Evolutionary conservation across 2,888 invertebrate genomes (phyloP).

Genomic region (Euproctis similis): DNA sequence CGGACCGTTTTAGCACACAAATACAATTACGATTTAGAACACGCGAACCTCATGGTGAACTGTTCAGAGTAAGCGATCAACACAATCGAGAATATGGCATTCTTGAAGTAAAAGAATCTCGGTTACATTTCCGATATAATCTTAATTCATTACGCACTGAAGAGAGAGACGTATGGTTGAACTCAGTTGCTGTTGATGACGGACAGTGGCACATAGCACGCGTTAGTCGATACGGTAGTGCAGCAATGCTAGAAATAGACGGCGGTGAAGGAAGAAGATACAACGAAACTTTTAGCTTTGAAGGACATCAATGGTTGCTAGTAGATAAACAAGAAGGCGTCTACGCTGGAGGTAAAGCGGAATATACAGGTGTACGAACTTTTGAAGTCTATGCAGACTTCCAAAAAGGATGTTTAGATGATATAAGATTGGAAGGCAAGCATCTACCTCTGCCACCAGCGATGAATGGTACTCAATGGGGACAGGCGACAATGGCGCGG

Average conservation of each 20-base stretch:
- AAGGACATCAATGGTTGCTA: slow-evolving; percentile 92
- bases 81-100: slow-evolving; percentile 96
- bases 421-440: slow-evolving; percentile 91
- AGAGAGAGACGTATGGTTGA: slow-evolving; percentile 92
- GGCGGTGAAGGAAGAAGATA: slow-evolving; percentile 95
- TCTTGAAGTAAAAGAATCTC: slow-evolving; percentile 91
- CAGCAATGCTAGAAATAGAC: slow-evolving; percentile 93
- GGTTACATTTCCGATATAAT: slow-evolving; percentile 93
- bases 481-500: slow-evolving; percentile 94
- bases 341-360: slow-evolving; percentile 96
- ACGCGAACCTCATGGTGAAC: slow-evolving; percentile 92
- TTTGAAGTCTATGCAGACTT: slow-evolving; percentile 97
- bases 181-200: slow-evolving; percentile 92
- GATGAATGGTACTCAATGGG: slow-evolving; percentile 97
- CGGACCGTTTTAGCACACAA: slow-evolving; percentile 93
- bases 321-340: slow-evolving; percentile 97
- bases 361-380: slow-evolving; percentile 94
- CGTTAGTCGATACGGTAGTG: slow-evolving; percentile 93
- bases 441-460: slow-evolving; percentile 95
- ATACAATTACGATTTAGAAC: slow-evolving; percentile 96
- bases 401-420: slow-evolving; percentile 88
- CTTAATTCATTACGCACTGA: slow-evolving; percentile 93
- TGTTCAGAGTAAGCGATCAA: slow-evolving; percentile 95
- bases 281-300: slow-evolving; percentile 93
- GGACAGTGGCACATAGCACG: slow-evolving; percentile 98